Evolutionary conservation across 2,113 vertebrate genomes (phyloP).

Genomic region (Silurus asotus): DNA sequence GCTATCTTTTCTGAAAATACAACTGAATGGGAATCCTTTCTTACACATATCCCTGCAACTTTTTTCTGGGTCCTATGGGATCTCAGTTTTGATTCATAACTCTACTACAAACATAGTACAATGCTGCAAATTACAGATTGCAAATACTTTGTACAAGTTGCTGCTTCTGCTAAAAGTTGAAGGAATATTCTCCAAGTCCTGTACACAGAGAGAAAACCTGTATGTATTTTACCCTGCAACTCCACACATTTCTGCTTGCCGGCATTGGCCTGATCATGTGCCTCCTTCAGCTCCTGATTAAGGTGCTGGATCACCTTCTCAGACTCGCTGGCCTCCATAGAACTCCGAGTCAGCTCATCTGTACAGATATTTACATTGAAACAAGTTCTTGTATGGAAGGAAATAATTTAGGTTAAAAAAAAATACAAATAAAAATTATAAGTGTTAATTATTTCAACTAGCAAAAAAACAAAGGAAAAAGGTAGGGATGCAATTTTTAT

Average conservation of each 20-base stretch:
- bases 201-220: neutral
- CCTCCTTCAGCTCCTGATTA: slow-evolving; percentile 86
- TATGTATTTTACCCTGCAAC: slow-evolving; percentile 84
- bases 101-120: neutral
- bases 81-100: neutral
- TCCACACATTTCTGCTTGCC: slow-evolving; percentile 91
- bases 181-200: neutral
- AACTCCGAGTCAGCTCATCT: slow-evolving; percentile 87
- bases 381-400: neutral
- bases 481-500: no score
- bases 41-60: neutral
- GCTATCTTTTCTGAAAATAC: no score
- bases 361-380: slow-evolving; percentile 32
- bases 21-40: no score
- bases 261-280: slow-evolving; percentile 84
- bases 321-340: slow-evolving; percentile 82
- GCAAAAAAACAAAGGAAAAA: slow-evolving; percentile 1
- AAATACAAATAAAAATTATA: no score
- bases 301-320: slow-evolving; percentile 79
- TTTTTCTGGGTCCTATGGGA: neutral
- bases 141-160: neutral
- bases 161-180: neutral
- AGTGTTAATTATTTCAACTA: neutral
- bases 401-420: no score
- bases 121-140: neutral